phyloP scores from a whole-genome alignment of 2,888 invertebrate species.

The Sarcophaga variegata region DNA sequence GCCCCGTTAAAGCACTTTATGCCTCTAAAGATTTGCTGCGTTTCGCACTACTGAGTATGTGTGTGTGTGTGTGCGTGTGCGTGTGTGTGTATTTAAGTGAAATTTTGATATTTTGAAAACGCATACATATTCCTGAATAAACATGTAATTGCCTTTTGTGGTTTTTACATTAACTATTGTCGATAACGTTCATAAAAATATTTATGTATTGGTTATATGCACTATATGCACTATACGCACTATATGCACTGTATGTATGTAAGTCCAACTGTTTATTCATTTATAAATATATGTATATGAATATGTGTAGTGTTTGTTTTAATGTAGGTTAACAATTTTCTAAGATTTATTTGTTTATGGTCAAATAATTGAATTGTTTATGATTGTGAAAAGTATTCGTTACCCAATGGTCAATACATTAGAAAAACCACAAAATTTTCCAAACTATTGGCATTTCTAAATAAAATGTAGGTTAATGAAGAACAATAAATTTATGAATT shows the following conservation, averaged over 20 bases:
- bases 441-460: conserved; percentile 30
- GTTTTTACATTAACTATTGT: conserved; percentile 57
- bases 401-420: conserved; percentile 25
- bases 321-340: conserved; percentile 53
- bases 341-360: conserved; percentile 67
- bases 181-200: conserved; percentile 4
- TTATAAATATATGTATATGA: neutral
- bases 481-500: neutral
- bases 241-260: too few relatives aligned
- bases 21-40: too few relatives aligned
- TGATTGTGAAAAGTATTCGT: conserved; percentile 45
- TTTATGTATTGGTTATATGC: too few relatives aligned
- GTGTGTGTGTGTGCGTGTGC: too few relatives aligned
- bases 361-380: conserved; percentile 67
- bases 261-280: neutral
- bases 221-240: too few relatives aligned
- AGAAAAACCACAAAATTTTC: conserved; percentile 48
- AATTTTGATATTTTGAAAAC: conserved; percentile 24
- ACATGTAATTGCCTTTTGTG: conserved; percentile 62
- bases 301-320: conserved; percentile 18
- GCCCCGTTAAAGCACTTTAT: too few relatives aligned
- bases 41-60: too few relatives aligned
- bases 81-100: neutral
- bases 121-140: conserved; percentile 34
- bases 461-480: conserved; percentile 25